phyloP scores from a whole-genome alignment of 2,888 invertebrate species.

The Microplitis deprimator region DNA sequence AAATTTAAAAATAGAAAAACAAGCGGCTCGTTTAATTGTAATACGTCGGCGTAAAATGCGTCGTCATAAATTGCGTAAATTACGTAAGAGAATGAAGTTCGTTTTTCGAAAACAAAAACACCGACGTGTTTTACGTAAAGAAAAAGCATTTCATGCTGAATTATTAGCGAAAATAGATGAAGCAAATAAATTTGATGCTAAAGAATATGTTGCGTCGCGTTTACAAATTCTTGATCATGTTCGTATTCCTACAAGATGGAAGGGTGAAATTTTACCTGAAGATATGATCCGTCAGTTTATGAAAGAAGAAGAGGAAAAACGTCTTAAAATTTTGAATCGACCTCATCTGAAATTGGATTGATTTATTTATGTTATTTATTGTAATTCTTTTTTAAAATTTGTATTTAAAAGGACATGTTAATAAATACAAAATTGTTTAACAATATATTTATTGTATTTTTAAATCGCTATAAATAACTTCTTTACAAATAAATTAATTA shows the following conservation, averaged over 20 bases:
- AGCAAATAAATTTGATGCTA: slow-evolving; percentile 84
- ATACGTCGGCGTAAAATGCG: slow-evolving; percentile 89
- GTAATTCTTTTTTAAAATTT: neutral
- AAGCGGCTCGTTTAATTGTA: slow-evolving; percentile 82
- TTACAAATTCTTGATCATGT: slow-evolving; percentile 76
- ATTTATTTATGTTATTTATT: neutral
- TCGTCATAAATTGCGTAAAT: slow-evolving; percentile 86
- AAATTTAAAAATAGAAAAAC: slow-evolving; percentile 75
- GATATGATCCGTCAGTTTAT: slow-evolving; percentile 79
- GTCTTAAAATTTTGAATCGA: slow-evolving; percentile 47
- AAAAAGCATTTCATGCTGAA: slow-evolving; percentile 83
- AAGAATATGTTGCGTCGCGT: slow-evolving; percentile 79
- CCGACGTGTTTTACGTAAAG: slow-evolving; percentile 81
- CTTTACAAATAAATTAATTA: slow-evolving; percentile 10
- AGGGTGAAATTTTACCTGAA: slow-evolving; percentile 78
- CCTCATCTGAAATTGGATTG: slow-evolving; percentile 44
- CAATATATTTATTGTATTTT: slow-evolving; percentile 1
- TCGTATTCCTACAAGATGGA: slow-evolving; percentile 74
- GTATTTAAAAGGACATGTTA: neutral
- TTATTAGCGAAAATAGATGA: slow-evolving; percentile 80
- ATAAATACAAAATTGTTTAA: slow-evolving; percentile 5
- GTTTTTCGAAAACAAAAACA: slow-evolving; percentile 81
- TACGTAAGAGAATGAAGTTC: slow-evolving; percentile 84
- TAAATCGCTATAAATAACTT: slow-evolving; percentile 10
- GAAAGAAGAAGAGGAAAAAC: slow-evolving; percentile 74